phyloP scores from a whole-genome alignment of 2,888 invertebrate species.

The Nezara viridula region DNA sequence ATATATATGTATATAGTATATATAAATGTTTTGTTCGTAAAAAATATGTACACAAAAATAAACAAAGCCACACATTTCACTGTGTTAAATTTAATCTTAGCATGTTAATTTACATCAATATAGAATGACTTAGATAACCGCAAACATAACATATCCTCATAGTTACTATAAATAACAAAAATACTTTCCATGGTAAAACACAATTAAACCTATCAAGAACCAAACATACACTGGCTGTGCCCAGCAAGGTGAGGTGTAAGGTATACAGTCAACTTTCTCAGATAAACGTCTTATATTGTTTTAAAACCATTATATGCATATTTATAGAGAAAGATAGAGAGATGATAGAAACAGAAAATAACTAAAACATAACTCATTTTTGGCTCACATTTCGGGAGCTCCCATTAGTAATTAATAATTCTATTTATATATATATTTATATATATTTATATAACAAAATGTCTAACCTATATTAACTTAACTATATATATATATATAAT shows the following conservation, averaged over 20 bases:
- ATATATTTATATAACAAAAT: slow-evolving; percentile 58
- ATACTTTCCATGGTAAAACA: slow-evolving; percentile 50
- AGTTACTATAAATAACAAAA: slow-evolving; percentile 53
- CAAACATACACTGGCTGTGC: slow-evolving; percentile 47
- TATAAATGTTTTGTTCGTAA: slow-evolving; percentile 20
- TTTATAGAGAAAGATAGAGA: slow-evolving; percentile 58
- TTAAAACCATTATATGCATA: slow-evolving; percentile 45
- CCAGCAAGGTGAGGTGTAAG: too few species aligned
- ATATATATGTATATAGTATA: slow-evolving; percentile 36
- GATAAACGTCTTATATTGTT: slow-evolving; percentile 32
- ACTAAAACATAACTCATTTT: slow-evolving; percentile 56
- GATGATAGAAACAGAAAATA: slow-evolving; percentile 54
- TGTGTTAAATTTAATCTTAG: slow-evolving; percentile 52
- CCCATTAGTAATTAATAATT: slow-evolving; percentile 58
- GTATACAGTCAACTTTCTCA: slow-evolving; percentile 48
- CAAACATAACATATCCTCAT: slow-evolving; percentile 55
- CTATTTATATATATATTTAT: slow-evolving; percentile 58
- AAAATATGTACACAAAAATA: slow-evolving; percentile 55
- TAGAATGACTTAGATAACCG: slow-evolving; percentile 59
- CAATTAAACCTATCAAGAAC: slow-evolving; percentile 17
- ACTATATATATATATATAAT: slow-evolving; percentile 57
- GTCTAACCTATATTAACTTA: slow-evolving; percentile 60
- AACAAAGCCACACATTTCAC: slow-evolving; percentile 44
- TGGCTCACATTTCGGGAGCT: slow-evolving; percentile 53
- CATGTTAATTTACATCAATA: slow-evolving; percentile 37